Base-by-base conservation (phyloP, 1,140 invertebrate genomes). In the Drosophila arawakana region DNA sequence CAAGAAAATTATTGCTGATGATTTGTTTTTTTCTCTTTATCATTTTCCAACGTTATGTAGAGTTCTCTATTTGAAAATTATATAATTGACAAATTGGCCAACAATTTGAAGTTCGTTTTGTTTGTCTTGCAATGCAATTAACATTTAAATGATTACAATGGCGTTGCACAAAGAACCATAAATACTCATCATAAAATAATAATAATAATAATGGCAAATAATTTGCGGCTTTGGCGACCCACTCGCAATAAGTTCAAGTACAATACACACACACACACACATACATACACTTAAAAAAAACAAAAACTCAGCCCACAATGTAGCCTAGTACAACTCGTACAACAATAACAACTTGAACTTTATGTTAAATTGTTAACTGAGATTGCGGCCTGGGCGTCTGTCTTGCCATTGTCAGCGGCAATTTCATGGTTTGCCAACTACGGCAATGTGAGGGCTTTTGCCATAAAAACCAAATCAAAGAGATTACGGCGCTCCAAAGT, bases 81-180 rank as follows among this genome's bases (percentile, higher is more conserved):
- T 69, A 67, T 70, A 80, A 79, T 83, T 35, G 73, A 73, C 46
- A 86, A 86, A 86, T 86, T 86, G 71, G 41, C 50, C 25, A 50
- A 62, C 39, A 69, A 81, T 76, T 63, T 49, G 57, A 21, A 39
- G 10, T 65, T 47, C 37, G 18, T 79, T 74, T 41, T 75, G 50
- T 65, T 72, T 59, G 49, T 44, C 44, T 73, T 73, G 49, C 52
- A 46, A 61, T 62, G 76, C 76, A 86, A 86, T 86, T 86, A 86
- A 80, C 82, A 86, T 81, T 81, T 78, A 79, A 76, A 76, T 76
- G 69, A 76, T 71, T 46, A 80, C 88, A 86, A 82, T 82, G 55
- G 67, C 47, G 25, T 18, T 61, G 84, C 39, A 78, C 66, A 73
- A 61, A 83, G 74, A 89, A 80, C 67, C 34, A 41, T 44, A 52